These are phyloP conservation scores for Polypedilum vanderplanki DNA, from an alignment of 1,140 invertebrate species.

Conservation along the genomic window DNA sequence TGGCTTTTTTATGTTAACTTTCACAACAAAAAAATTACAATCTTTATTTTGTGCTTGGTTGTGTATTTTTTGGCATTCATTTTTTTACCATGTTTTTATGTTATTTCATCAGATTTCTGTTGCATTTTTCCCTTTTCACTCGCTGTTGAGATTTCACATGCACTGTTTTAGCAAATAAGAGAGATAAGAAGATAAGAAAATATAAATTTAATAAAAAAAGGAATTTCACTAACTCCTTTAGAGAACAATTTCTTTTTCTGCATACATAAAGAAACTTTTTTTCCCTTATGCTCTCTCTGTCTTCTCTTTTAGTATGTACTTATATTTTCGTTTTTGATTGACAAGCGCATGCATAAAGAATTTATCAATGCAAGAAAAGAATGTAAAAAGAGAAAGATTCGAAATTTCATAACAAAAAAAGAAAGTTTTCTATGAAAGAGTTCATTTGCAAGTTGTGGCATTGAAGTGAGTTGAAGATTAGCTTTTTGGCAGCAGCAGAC, in stretches of 20 bases:
- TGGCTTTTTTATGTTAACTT: neutral
- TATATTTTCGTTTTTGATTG: neutral
- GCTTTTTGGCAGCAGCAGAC: too few relatives aligned
- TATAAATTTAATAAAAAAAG: conserved; percentile 7
- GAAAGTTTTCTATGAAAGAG: too few relatives aligned
- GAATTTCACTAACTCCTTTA: neutral
- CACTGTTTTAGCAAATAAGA: neutral
- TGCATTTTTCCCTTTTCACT: neutral
- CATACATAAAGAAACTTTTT: neutral
- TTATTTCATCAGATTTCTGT: neutral
- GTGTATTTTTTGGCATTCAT: conserved; percentile 1
- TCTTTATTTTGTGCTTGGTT: neutral
- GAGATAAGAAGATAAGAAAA: neutral
- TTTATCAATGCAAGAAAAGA: conserved; percentile 3
- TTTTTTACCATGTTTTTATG: neutral
- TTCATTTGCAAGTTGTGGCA: too few relatives aligned
- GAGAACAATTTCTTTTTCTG: neutral
- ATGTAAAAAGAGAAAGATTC: too few relatives aligned
- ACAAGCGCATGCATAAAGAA: neutral
- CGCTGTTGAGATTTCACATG: neutral
- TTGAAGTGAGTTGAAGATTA: too few relatives aligned
- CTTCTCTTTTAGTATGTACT: too few relatives aligned
- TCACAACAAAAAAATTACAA: neutral
- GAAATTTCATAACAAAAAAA: too few relatives aligned
- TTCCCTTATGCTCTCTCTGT: neutral